Evolutionary conservation across 2,888 invertebrate genomes (phyloP).

Genomic region (Siphonodentalium dalli): DNA sequence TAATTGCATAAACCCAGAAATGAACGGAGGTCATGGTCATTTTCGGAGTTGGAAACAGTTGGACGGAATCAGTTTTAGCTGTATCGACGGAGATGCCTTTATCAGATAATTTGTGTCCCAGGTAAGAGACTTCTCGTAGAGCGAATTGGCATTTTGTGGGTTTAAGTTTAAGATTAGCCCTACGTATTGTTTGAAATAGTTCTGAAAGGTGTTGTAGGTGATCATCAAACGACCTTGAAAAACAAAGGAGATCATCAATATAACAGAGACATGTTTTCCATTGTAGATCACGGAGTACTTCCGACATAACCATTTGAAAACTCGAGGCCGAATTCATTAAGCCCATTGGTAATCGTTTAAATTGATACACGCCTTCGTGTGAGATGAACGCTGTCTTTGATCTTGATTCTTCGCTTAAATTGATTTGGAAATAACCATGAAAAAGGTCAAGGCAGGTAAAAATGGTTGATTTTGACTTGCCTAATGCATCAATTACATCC

Average conservation of each 20-base stretch:
- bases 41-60: conserved; percentile 17
- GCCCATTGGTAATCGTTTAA: conserved; percentile 30
- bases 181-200: conserved; percentile 25
- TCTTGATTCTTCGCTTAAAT: conserved; percentile 17
- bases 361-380: conserved; percentile 27
- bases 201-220: conserved; percentile 26
- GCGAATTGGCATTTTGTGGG: conserved; percentile 31
- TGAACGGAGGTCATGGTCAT: conserved; percentile 18
- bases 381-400: conserved; percentile 29
- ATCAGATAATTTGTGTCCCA: conserved; percentile 29
- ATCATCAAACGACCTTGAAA: conserved; percentile 23
- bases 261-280: conserved; percentile 31
- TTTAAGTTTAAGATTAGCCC: conserved; percentile 29
- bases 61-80: conserved; percentile 16
- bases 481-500: conserved; percentile 25
- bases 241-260: conserved; percentile 31
- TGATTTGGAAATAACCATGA: conserved; percentile 30
- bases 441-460: conserved; percentile 25
- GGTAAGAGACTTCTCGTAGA: conserved; percentile 20
- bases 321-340: conserved; percentile 22
- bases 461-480: conserved; percentile 10
- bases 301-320: conserved; percentile 27
- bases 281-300: conserved; percentile 27
- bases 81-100: conserved; percentile 27
- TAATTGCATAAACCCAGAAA: conserved; percentile 27